Percentiles rank a stretch among this genome's conserved stretches.
Conservation (phyloP, 2,113 vertebrate species). For the Pogona vitticeps region DNA sequence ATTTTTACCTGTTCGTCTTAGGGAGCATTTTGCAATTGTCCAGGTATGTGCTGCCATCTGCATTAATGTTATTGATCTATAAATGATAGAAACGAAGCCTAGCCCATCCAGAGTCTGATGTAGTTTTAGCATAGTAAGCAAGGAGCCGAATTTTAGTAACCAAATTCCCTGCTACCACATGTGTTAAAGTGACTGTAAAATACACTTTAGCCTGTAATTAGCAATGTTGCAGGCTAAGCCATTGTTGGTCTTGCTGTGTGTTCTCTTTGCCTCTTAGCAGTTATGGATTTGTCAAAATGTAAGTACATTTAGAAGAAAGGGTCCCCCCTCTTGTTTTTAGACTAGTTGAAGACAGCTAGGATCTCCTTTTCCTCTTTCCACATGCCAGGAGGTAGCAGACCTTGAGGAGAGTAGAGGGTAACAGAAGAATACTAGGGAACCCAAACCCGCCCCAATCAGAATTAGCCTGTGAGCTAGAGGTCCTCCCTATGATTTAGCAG, state of each 20-base stretch:
- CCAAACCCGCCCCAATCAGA: not conserved
- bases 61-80: not conserved
- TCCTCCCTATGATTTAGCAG: not conserved
- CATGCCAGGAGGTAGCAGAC: no score
- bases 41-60: not conserved
- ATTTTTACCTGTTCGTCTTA: not conserved
- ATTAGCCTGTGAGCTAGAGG: not conserved
- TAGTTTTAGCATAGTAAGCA: not conserved
- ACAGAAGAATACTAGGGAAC: not conserved
- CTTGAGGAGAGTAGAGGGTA: no score
- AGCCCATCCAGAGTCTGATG: not conserved
- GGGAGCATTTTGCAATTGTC: not conserved
- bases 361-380: not conserved
- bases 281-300: not conserved
- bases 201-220: not conserved
- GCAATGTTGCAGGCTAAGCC: not conserved
- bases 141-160: no score
- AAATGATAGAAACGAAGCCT: not conserved
- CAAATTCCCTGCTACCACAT: not conserved
- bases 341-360: not conserved
- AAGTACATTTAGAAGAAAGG: not conserved
- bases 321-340: not conserved
- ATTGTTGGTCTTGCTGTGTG: not conserved
- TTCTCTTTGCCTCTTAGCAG: not conserved
- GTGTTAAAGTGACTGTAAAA: slow-evolving; percentile 1